Base-by-base conservation (phyloP, 2,888 invertebrate species). In the Cosmia pyralina region DNA sequence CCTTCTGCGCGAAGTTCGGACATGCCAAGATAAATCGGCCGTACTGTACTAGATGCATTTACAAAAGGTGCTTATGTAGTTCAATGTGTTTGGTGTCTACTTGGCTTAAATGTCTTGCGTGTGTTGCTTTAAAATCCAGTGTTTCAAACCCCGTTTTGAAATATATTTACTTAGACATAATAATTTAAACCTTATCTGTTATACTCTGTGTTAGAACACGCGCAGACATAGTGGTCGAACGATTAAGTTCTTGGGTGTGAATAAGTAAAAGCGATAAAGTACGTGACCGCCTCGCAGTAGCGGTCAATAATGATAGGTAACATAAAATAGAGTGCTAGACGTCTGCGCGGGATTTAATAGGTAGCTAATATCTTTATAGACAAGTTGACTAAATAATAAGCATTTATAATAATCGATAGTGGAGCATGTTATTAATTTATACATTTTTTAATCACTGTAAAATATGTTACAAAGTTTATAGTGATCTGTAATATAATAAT, bases 21-120 rank as follows among this genome's bases (percentile, higher is more conserved):
- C 28, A 28, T 28, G 2, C 28, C 28, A 28, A 28, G 28, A 28
- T 28, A 28, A 28, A 28, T 28, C 28, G 28, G 28, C 28, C 28
- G 28, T 28, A 28, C 28, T 28, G 3, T 28, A 28, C 28, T 72
- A 55, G 68, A 69, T 72, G 83, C 80, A 75, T 75, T 83, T 82
- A 75, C n/a, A 53, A 72, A 62, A 58, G 75, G 72, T 71, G 69
- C 80, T 83, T 71, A 55, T 52, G 72, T 82, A 72, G 68, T 68
- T 81, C 67, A 50, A 70, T 68, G 81, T 73, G 44, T 73, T 73
- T 71, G 69, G 66, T 77, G 72, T 81, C 28, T 28, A 50, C 19
- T 70, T 79, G 60, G 69, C 44, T 60, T 55, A 22, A 69, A 70
- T 65, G 60, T 60, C 57, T 55, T 57, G 52, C 34, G 59, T 64